phyloP scores from a whole-genome alignment of 2,113 vertebrate species.

The Misgurnus mizolepis region DNA sequence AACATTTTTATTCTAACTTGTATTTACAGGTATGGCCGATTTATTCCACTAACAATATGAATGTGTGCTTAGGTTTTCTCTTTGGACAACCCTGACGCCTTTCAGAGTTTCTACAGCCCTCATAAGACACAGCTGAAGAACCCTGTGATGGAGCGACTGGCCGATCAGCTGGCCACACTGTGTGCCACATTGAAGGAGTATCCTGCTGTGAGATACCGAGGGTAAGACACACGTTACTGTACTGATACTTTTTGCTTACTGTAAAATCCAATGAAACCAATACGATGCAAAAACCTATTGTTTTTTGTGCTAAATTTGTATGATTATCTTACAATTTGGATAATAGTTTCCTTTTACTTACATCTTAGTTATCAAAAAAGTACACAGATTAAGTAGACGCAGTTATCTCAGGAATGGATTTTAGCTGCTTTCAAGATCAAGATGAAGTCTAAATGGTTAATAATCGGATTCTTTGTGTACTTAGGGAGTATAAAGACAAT shows the following conservation, averaged over 20 bases:
- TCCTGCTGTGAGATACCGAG: conserved; percentile 91
- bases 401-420: conserved; percentile 6
- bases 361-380: too few species aligned
- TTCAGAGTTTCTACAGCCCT: conserved; percentile 98
- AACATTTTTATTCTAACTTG: too few species aligned
- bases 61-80: conserved; percentile 84
- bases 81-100: conserved; percentile 88
- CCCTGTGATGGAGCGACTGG: conserved; percentile 90
- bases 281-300: too few species aligned
- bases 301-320: too few species aligned
- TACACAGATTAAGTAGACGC: background rate
- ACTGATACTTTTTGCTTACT: too few species aligned
- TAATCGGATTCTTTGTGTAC: conserved; percentile 33
- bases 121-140: conserved; percentile 95
- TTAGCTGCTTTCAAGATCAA: conserved; percentile 9
- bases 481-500: conserved; percentile 88
- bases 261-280: too few species aligned
- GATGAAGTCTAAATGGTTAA: background rate
- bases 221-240: conserved; percentile 71
- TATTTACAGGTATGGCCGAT: too few species aligned
- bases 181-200: conserved; percentile 97
- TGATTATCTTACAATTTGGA: too few species aligned
- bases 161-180: conserved; percentile 93
- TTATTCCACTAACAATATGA: background rate
- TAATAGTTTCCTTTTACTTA: too few species aligned